Evolutionary conservation across 2,797 vertebrate species (phyloP).

Genomic region (Pogonophryne albipinna): DNA sequence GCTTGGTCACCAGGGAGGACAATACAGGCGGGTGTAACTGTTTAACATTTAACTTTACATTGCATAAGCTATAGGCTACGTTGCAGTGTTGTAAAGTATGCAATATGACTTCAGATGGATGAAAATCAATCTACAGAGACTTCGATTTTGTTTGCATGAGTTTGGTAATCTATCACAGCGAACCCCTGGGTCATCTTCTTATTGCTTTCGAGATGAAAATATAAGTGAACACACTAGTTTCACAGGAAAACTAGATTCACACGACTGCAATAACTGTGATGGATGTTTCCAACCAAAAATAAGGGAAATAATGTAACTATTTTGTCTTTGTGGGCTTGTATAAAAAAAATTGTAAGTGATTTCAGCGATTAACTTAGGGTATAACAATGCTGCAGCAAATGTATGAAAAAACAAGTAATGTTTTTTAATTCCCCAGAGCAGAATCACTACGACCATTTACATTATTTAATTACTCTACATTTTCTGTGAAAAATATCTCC

Average conservation of each 20-base stretch:
- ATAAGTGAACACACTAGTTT: too few species aligned
- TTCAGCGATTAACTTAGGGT: background rate
- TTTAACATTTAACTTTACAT: background rate
- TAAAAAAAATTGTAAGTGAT: background rate
- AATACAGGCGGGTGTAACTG: background rate
- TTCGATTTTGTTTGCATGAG: background rate
- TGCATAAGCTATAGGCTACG: background rate
- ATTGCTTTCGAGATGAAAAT: background rate
- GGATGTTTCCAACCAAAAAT: background rate
- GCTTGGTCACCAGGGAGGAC: conserved; percentile 14
- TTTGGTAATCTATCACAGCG: background rate
- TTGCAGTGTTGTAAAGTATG: background rate
- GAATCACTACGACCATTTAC: too few species aligned
- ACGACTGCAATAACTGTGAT: background rate
- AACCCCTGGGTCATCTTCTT: too few species aligned
- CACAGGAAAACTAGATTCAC: background rate
- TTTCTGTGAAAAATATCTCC: too few species aligned
- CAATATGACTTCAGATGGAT: background rate
- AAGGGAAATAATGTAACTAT: too few species aligned
- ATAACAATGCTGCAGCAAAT: too few species aligned
- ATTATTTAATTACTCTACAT: too few species aligned
- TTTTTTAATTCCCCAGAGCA: too few species aligned
- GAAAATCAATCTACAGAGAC: background rate
- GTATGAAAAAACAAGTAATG: too few species aligned
- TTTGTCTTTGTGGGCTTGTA: too few species aligned